phyloP scores from a whole-genome alignment of 2,888 invertebrate species.

The Timema cristinae region DNA sequence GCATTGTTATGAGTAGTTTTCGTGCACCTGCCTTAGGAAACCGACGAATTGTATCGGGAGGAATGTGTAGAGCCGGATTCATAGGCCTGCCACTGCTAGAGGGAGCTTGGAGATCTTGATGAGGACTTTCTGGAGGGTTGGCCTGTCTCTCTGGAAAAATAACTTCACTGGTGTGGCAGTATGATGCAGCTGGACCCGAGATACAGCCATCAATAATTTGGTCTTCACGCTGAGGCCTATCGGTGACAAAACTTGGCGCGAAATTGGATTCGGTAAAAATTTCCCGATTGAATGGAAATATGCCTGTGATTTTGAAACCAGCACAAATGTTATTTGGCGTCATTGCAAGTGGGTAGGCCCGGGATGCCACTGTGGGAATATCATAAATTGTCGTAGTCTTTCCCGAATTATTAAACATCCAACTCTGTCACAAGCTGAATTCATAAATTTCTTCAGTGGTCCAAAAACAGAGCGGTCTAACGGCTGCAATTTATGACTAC shows the following conservation, averaged over 20 bases:
- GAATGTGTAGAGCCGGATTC: no score
- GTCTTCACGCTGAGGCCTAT: no score
- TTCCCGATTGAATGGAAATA: slow-evolving; percentile 33
- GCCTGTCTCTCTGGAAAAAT: background rate
- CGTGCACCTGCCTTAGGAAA: background rate
- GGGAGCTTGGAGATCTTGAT: background rate
- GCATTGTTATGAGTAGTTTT: slow-evolving; percentile 1
- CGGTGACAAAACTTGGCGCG: slow-evolving; percentile 6
- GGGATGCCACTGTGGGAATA: slow-evolving; percentile 22
- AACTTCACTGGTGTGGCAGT: background rate
- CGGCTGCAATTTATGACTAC: slow-evolving; percentile 31
- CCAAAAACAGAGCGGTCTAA: slow-evolving; percentile 38
- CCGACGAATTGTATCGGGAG: background rate
- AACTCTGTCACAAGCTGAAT: slow-evolving; percentile 36
- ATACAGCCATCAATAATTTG: no score
- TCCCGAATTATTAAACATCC: slow-evolving; percentile 36
- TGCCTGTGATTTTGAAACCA: slow-evolving; percentile 33
- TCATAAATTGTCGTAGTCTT: slow-evolving; percentile 39
- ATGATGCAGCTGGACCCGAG: no score
- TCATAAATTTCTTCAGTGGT: slow-evolving; percentile 39
- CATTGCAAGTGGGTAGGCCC: slow-evolving; percentile 26
- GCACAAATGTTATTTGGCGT: slow-evolving; percentile 30
- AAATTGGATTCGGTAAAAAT: slow-evolving; percentile 31
- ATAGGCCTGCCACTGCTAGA: background rate
- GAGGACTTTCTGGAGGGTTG: background rate